Evolutionary conservation across 2,113 vertebrate genomes (phyloP), one percentile per base, ranked within the genome.

Genomic region (Cebidichthys violaceus): DNA sequence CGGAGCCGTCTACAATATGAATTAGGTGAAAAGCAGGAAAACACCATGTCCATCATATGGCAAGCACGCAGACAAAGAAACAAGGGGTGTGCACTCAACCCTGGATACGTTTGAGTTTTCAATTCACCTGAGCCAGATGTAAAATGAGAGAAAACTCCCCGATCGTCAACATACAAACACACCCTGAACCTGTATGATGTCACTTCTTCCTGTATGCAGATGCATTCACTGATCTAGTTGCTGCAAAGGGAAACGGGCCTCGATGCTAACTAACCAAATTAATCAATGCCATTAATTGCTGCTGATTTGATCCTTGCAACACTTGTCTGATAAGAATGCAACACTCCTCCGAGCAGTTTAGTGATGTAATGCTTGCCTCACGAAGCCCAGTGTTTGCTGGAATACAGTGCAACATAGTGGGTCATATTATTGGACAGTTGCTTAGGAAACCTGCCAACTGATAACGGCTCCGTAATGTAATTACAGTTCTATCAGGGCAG

Each of bases 391-490:
- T 4, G 60, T 50, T 64, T 35, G 20, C 35, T 74, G 70, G 35
- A 73, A 61, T 1, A 39, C 43, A 66, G 37, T 29, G 62, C 76
- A 76, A 41, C 59, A 73, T 52, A 60, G 71, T 4, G 61, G 59
- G 82, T 85, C 79, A 79, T 77, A 84, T 83, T 69, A 85, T 59
- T 68, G 64, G 86, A 81, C 70, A 80, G 75, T 81, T 88, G 81
- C 75, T 87, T 67, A 70, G 85, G 82, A 89, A 83, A 88, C 57
- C 57, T 75, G 43, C 64, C 86, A 91, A 72, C 89, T 89, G 82
- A 93, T 92, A 89, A 91, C 91, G 79, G 76, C 74, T 91, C 77
- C 45, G 74, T 88, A 86, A 90, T 87, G 50, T 89, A 90, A 89
- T 92, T 90, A 91, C 81, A 85, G 85, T 88, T 37, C 70, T 83